Conservation (phyloP, 1,140 invertebrate genomes). For the Drosophila azteca region DNA sequence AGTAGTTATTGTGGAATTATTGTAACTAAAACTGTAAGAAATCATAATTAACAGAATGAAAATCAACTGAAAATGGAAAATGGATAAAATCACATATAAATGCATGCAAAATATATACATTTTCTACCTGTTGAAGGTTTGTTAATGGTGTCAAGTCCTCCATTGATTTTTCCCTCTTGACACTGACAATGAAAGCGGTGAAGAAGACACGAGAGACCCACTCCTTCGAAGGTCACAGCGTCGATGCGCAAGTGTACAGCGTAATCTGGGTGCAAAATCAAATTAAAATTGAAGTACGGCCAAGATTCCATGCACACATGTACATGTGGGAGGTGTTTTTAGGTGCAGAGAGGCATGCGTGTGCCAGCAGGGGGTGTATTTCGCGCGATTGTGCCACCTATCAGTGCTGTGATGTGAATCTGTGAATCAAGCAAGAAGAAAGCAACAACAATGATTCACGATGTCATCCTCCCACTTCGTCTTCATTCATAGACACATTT, state of each 20-base stretch:
- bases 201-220: constrained; percentile 9
- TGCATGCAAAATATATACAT: constrained; percentile 14
- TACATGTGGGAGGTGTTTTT: not conserved
- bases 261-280: constrained; percentile 30
- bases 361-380: constrained; percentile 8
- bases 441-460: constrained; percentile 44
- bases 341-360: constrained; percentile 7
- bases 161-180: constrained; percentile 72
- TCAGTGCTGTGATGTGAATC: not conserved
- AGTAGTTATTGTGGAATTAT: constrained; percentile 14
- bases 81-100: constrained; percentile 11
- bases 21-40: constrained; percentile 74
- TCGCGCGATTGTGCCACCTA: too few relatives aligned
- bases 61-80: constrained; percentile 26
- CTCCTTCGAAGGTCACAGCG: constrained; percentile 57
- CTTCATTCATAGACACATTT: constrained; percentile 12
- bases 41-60: constrained; percentile 31
- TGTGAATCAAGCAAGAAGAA: constrained; percentile 29
- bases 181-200: constrained; percentile 59
- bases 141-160: constrained; percentile 77
- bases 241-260: constrained; percentile 21
- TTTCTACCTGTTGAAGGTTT: constrained; percentile 79
- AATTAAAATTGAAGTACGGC: not conserved
- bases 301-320: constrained; percentile 14
- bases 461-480: constrained; percentile 2